Evolutionary conservation across 2,113 vertebrate genomes (phyloP), one percentile per base, ranked within the genome.

Genomic region (Pteruthius melanotis): DNA sequence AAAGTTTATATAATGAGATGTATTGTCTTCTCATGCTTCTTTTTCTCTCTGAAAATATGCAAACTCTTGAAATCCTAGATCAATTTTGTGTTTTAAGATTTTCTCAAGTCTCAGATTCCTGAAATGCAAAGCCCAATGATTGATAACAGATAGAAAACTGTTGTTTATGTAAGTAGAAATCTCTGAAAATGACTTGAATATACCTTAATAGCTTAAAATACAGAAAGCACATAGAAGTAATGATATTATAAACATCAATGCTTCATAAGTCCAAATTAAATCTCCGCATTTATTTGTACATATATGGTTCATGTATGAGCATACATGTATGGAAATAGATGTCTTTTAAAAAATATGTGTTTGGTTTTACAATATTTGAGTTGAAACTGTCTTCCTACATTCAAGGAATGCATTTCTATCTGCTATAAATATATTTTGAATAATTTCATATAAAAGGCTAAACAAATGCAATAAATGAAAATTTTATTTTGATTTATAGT

Each of bases 231-330:
- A 1, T 40, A 45, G 6, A 75, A 37, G 21, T 37, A 28, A 18
- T 50, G 6, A 33, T 42, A 31, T 23, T 47, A 35, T 39, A 75
- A 37, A 79, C 8, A 37, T 31, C 17, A 61, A 37, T 82, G 6
- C 5, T 31, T 86, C 10, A 1, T 50, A 71, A 75, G 0, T 40
- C 5, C 18, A 78, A 59, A 56, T 61, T 59, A 66, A 49, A 64
- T 79, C 13, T 61, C 15, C 3, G 3, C 14, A 63, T 76, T 70
- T 66, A 37, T 53, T 50, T 40, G 20, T 26, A 30, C 6, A 4
- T 59, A 52, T 16, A 5, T 35, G 52, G 4, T 47, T 82, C 2
- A 1, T 37, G 3, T 50, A 18, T 76, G 17, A 13, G 0, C 1
- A 2, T 28, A 14, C 4, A n/a, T 31, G 23, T 3, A 7, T 39